A percentile compares a stretch with the other conserved stretches of the same genome.
These are phyloP conservation scores for Stramonita haemastoma DNA, from an alignment of 2,888 invertebrate genomes.

Conservation along the genomic window DNA sequence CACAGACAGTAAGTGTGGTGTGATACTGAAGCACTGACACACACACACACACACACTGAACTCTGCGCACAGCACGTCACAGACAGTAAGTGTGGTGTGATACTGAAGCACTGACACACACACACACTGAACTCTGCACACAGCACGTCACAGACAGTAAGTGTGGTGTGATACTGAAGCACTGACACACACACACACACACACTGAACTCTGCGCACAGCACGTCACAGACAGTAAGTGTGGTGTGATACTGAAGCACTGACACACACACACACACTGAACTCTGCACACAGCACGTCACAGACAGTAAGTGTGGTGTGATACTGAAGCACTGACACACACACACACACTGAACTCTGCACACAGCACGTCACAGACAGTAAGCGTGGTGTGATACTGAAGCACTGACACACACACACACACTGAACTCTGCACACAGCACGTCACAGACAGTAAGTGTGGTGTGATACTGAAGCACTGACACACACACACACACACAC, in stretches of 20 bases:
- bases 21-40: neutral
- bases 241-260: neutral
- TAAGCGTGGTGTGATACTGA: neutral
- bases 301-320: neutral
- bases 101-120: neutral
- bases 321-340: neutral
- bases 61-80: constrained; percentile 55
- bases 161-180: neutral
- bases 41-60: constrained; percentile 63
- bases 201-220: constrained; percentile 69
- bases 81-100: neutral
- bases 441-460: neutral
- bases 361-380: neutral
- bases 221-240: neutral
- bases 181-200: neutral
- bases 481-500: constrained; percentile 56
- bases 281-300: constrained; percentile 56
- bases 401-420: neutral
- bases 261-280: constrained; percentile 59
- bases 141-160: neutral
- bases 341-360: constrained; percentile 69
- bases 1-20: neutral
- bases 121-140: constrained; percentile 68
- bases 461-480: neutral
- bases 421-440: constrained; percentile 68